Evolutionary conservation across 2,888 invertebrate species (phyloP).

Genomic region (Cremastinae sp.): DNA sequence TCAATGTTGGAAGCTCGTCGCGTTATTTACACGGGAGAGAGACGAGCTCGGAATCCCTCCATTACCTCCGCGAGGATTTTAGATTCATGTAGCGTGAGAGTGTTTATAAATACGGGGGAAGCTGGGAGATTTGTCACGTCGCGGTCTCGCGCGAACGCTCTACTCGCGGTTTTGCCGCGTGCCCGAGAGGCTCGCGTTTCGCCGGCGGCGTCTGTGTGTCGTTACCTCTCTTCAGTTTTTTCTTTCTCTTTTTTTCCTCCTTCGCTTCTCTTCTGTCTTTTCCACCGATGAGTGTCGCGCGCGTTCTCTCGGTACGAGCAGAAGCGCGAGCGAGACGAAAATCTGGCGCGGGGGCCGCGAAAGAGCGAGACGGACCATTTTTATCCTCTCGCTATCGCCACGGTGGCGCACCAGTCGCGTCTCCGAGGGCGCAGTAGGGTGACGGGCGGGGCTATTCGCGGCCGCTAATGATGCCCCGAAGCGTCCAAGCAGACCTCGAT

Average conservation of each 20-base stretch:
- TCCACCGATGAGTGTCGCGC: slow-evolving; percentile 40
- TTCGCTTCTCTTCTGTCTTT: slow-evolving; percentile 2
- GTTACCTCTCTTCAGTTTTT: neutral
- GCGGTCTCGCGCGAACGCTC: slow-evolving; percentile 67
- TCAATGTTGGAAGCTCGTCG: neutral
- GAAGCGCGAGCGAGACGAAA: too few relatives aligned
- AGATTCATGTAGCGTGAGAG: slow-evolving; percentile 77
- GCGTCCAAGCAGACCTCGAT: slow-evolving; percentile 59
- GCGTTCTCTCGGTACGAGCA: slow-evolving; percentile 46
- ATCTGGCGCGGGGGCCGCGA: too few relatives aligned
- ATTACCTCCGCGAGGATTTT: slow-evolving; percentile 70
- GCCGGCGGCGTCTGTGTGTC: neutral
- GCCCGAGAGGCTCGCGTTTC: slow-evolving; percentile 26
- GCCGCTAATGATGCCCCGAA: slow-evolving; percentile 67
- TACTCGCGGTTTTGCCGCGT: slow-evolving; percentile 56
- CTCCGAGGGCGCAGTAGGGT: slow-evolving; percentile 58
- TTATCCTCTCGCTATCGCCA: slow-evolving; percentile 2
- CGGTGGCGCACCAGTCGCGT: slow-evolving; percentile 55
- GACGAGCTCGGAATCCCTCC: slow-evolving; percentile 64
- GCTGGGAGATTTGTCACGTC: slow-evolving; percentile 77
- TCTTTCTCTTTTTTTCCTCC: slow-evolving; percentile 5
- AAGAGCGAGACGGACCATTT: slow-evolving; percentile 22
- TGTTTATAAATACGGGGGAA: slow-evolving; percentile 79
- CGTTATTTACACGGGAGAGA: neutral
- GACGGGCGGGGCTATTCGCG: slow-evolving; percentile 63